Evolutionary conservation across 1,140 invertebrate species (phyloP).

Genomic region (Rhagoletis zephyria): DNA sequence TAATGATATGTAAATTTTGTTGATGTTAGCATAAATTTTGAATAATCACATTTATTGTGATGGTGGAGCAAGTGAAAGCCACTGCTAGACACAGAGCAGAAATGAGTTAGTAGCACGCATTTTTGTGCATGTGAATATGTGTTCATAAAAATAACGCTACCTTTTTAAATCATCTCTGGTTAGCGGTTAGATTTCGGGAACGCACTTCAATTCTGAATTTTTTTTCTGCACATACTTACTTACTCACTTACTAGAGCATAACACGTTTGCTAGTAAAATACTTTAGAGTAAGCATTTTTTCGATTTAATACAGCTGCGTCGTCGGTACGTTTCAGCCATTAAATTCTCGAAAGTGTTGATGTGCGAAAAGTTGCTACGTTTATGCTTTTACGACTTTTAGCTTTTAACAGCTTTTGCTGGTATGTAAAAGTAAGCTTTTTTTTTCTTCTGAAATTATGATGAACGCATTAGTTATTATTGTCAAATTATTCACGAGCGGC

Average conservation of each 20-base stretch:
- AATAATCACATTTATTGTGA: conserved; percentile 4
- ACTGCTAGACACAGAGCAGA: not conserved
- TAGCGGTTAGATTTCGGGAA: not conserved
- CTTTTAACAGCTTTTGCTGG: conserved; percentile 1
- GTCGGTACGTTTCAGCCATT: not conserved
- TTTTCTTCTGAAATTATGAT: not conserved
- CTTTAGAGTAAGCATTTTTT: not conserved
- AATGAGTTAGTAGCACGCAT: not conserved
- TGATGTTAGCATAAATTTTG: conserved; percentile 53
- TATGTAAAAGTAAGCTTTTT: not conserved
- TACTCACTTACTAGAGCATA: not conserved
- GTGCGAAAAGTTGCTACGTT: conserved; percentile 26
- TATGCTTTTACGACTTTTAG: conserved; percentile 5
- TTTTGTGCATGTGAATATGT: not conserved
- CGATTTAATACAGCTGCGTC: no score
- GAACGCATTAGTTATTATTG: conserved; percentile 6
- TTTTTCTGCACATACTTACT: not conserved
- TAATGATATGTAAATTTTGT: conserved; percentile 55
- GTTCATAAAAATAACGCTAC: not conserved
- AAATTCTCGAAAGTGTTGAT: conserved; percentile 13
- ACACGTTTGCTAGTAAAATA: conserved; percentile 27
- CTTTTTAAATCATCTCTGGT: not conserved
- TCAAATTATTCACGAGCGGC: not conserved
- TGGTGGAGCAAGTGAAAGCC: not conserved
- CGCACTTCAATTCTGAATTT: not conserved